Percentiles rank a stretch among this genome's conserved stretches.
phyloP scores from a whole-genome alignment of 2,113 vertebrate species.

The Myiozetetes cayanensis region DNA sequence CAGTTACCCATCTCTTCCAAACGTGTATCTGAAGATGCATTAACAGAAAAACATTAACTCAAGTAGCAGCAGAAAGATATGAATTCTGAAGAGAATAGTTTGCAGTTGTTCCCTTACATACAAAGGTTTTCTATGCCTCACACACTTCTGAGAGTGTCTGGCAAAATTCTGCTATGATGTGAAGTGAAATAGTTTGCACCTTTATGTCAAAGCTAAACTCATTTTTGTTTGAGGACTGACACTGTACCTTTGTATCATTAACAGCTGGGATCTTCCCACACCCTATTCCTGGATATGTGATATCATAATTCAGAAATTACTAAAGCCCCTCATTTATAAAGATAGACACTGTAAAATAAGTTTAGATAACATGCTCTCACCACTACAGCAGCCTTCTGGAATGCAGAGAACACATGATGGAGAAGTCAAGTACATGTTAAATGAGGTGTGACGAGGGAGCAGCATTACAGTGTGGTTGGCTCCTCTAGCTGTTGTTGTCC shows the following conservation, averaged over 20 bases:
- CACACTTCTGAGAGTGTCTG: not conserved
- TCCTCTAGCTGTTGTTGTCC: not conserved
- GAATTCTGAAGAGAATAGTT: not conserved
- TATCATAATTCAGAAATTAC: not conserved
- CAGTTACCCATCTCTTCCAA: not conserved
- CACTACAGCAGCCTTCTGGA: not conserved
- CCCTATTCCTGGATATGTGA: not conserved
- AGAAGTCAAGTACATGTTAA: not conserved
- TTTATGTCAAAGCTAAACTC: not conserved
- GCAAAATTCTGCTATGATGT: not conserved
- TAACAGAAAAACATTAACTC: not conserved
- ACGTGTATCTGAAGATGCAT: not conserved
- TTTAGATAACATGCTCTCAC: not conserved
- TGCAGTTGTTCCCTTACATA: not conserved
- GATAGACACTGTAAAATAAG: not conserved
- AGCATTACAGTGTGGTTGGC: fast-evolving
- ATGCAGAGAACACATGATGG: not conserved
- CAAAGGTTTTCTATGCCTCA: not conserved
- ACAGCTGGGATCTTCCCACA: not conserved
- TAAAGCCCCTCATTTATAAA: not conserved
- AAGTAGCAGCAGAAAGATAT: not conserved
- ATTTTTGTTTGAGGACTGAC: not conserved
- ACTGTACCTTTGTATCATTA: not conserved
- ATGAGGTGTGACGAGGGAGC: fast-evolving
- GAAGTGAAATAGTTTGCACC: not conserved